Evolutionary conservation across 2,888 invertebrate species (phyloP), one percentile per base, ranked within the genome.

Genomic region (Rotaria socialis): DNA sequence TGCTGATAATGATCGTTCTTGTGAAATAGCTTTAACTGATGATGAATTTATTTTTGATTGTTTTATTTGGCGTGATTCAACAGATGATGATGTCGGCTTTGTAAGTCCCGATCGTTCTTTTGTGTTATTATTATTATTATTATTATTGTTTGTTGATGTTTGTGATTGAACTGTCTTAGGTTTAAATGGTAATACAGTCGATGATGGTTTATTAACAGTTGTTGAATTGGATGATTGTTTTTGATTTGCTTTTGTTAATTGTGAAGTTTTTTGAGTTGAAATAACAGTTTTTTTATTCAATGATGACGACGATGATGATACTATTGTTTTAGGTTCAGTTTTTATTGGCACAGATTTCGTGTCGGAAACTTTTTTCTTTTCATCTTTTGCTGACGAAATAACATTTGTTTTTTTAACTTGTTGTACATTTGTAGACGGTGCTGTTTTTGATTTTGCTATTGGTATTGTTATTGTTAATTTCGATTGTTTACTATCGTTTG

Each of bases 391-490:
- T 16, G 67, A 35, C 16, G 67, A 8, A 7, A 11, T 67, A 4
- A 67, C 1, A 67, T 27, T 67, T 1, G 35, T 0, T 67, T 67
- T 67, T 67, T 67, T 67, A 11, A 67, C 16, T 2, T 27, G 4
- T 67, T 67, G 67, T 35, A 16, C 11, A 14, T 7, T 0, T 14
- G 35, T 27, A 16, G 67, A 67, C 27, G 3, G 27, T 16, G 27
- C 4, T 50, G 50, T 35, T 67, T 67, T 67, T 4, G 67, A n/a
- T 67, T 67, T 67, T 35, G 67, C 27, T 16, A 67, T 67, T 16
- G 67, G 67, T 35, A 67, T 67, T 35, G 67, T 67, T 27, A 67
- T 67, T 14, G 67, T 67, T 67, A 67, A 67, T 67, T 67, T 67
- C 6, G 67, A 67, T 67, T 67, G 67, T 67, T 67, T 67, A 35